phyloP scores from a whole-genome alignment of 1,140 invertebrate species.

The Drosophila novamexicana region DNA sequence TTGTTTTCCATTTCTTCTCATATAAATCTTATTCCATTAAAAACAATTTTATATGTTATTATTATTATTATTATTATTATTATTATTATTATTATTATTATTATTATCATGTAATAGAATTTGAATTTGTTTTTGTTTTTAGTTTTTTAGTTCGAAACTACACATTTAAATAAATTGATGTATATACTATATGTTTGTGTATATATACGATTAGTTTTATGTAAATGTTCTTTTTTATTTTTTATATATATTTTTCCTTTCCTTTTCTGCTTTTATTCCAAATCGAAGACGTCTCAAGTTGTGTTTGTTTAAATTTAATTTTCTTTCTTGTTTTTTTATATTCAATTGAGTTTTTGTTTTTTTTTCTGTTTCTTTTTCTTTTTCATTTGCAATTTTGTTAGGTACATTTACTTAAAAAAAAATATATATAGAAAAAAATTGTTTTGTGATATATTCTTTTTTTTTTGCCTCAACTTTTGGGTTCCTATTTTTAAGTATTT shows the following conservation, averaged over 20 bases:
- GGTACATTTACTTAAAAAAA: conserved; percentile 44
- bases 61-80: conserved; percentile 24
- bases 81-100: conserved; percentile 20
- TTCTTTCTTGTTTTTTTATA: background rate
- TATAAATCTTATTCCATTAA: conserved; percentile 43
- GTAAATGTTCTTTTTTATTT: conserved; percentile 20
- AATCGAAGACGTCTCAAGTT: conserved; percentile 45
- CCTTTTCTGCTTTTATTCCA: background rate
- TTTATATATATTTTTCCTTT: conserved; percentile 11
- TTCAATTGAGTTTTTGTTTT: background rate
- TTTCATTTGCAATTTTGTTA: conserved; percentile 16
- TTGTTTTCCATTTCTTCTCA: background rate
- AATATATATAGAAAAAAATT: conserved; percentile 2
- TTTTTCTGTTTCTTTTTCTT: background rate
- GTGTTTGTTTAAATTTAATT: conserved; percentile 29
- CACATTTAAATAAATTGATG: conserved; percentile 46
- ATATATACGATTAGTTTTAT: conserved; percentile 7
- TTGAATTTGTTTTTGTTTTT: background rate
- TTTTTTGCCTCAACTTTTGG: no score
- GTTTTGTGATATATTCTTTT: background rate
- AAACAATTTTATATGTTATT: conserved; percentile 33
- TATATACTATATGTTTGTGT: conserved; percentile 26
- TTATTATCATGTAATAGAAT: conserved; percentile 36
- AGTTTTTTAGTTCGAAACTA: conserved; percentile 39
- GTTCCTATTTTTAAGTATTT: background rate